These are phyloP conservation scores for Euspilapteryx auroguttella DNA, from an alignment of 2,888 invertebrate genomes.

Conservation along the genomic window DNA sequence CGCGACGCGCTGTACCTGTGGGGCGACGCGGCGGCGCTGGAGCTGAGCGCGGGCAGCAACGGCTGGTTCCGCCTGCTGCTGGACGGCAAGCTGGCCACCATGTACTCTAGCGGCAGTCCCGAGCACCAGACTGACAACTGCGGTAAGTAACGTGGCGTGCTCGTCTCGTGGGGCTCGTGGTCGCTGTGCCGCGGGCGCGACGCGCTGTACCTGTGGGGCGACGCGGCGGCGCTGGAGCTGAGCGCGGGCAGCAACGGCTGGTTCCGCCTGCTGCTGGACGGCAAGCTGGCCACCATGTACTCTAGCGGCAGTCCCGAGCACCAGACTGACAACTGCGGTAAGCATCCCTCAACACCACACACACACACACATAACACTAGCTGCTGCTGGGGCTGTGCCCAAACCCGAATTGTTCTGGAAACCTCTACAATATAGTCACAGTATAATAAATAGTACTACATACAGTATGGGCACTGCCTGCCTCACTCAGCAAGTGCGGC, in stretches of 20 bases:
- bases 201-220: conserved; percentile 98
- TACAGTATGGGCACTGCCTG: too few species aligned
- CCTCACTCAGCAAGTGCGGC: too few species aligned
- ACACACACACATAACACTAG: too few species aligned
- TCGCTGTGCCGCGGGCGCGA: conserved; percentile 92
- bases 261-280: conserved; percentile 97
- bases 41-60: conserved; percentile 96
- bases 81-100: conserved; percentile 95
- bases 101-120: conserved; percentile 98
- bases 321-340: conserved; percentile 91
- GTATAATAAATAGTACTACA: too few species aligned
- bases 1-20: conserved; percentile 99
- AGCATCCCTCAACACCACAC: conserved; percentile 10
- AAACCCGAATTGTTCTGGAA: too few species aligned
- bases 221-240: conserved; percentile 93
- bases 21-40: conserved; percentile 95
- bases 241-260: conserved; percentile 98
- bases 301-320: conserved; percentile 97
- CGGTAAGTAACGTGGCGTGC: too few species aligned
- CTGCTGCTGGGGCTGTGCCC: too few species aligned
- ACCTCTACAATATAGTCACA: too few species aligned
- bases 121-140: conserved; percentile 95
- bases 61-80: conserved; percentile 98
- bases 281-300: conserved; percentile 97
- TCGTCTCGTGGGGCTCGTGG: conserved; percentile 99